Evolutionary conservation across 2,113 vertebrate genomes (phyloP), one percentile per base, ranked within the genome.

Genomic region (Merops nubicus): DNA sequence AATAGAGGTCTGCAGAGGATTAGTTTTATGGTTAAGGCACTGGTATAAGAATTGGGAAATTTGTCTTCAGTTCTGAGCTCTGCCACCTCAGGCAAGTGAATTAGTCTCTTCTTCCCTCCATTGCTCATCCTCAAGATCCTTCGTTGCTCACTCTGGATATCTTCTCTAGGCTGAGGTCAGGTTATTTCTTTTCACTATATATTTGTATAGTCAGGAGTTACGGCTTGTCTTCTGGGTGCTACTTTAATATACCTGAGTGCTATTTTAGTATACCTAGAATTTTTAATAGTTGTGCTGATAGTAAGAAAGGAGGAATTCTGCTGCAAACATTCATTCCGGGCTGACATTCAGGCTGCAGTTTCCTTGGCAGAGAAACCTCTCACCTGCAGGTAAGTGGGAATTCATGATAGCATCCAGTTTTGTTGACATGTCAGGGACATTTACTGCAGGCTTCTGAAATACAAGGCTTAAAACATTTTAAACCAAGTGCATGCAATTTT

Each of bases 1-100:
- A 92, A 80, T 36, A 96, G 64, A 86, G 38, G n/a, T 80, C 73
- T 78, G 22, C 31, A 80, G 88, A 95, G 73, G 42, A 86, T 96
- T 94, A 86, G 51, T 75, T 86, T 63, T 77, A 74, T 60, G 51
- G 67, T 80, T 85, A 88, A 90, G 75, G 43, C 78, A 74, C 6
- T 81, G 77, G 64, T 60, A 38, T 81, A 34, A 94, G 51, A 86
- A 48, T 6, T 78, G 86, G 47, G 51, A 92, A 91, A 90, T 92
- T 77, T 75, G n/a, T 92, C 84, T 96, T 91, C 72, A 70, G 38
- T 81, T 91, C 67, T 82, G 47, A 93, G 51, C n/a, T 88, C 68
- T 67, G 54, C 70, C 57, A 50, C 87, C 50, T 83, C 75, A 40
- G 42, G 78, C 45, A 76, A 85, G 57, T 73, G 50, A 79, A 88